Base-by-base conservation (phyloP, 2,113 vertebrate species). In the Egretta garzetta region DNA sequence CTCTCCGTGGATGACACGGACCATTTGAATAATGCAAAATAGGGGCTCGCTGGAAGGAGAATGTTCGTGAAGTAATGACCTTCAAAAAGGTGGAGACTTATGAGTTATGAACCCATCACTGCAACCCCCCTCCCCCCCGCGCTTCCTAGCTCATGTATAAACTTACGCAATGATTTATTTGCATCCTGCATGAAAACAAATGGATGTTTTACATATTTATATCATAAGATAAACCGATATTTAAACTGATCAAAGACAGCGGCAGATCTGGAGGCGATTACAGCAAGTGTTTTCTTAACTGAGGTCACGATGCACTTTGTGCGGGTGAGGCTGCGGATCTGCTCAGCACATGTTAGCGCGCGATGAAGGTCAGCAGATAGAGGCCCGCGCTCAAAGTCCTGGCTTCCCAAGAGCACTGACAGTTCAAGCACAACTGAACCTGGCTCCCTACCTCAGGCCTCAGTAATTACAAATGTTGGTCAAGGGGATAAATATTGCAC, bases 201-300 rank as follows among this genome's bases (percentile, higher is more conserved):
- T 93, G 96, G 85, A 94, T 96, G 96, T 79, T 97, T 96, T 97
- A 88, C 97, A 98, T 97, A 98, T 97, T 98, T 97, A 97, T 97
- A 96, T 88, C 96, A n/a, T 95, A 96, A 98, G 97, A 96, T 88
- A 95, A 95, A 96, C 72, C 14, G 74, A 96, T 96, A 76, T 88
- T 90, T 89, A 88, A 91, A 70, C 93, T 80, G 96, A 98, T 98
- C 97, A 98, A 98, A 98, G 98, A 18, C 80, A 56, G 92, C 71
- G 32, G 95, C 91, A 95, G 98, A 97, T 98, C 98, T 98, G 98
- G 96, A 97, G 97, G 93, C 85, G 94, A 98, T 98, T 98, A 98
- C 62, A 49, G 88, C 67, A 71, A 95, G 95, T 97, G 96, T 97
- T 98, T 98, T 83, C 95, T 88, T 95, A 96, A 73, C 97, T 96